Percentiles rank a stretch among this genome's conserved stretches.
Conservation (phyloP, 2,113 vertebrate genomes). For the Neodon shergylaensis region DNA sequence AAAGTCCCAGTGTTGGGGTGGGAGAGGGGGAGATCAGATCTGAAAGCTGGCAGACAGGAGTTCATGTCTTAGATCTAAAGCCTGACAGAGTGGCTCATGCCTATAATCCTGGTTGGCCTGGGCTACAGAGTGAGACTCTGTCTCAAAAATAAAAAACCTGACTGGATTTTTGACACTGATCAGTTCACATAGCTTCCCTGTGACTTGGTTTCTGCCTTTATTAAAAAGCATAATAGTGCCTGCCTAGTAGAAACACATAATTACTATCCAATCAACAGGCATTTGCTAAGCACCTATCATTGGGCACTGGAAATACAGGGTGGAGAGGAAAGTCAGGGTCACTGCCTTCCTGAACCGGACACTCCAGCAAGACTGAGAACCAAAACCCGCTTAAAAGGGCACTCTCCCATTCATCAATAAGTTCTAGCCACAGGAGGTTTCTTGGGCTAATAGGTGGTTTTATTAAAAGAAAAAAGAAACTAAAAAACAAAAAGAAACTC, state of each 20-base stretch:
- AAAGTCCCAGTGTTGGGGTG: background rate
- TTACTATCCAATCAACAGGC: background rate
- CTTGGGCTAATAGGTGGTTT: background rate
- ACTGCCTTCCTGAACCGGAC: background rate
- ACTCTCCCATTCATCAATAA: background rate
- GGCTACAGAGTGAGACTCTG: background rate
- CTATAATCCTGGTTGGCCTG: background rate
- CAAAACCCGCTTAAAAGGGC: background rate
- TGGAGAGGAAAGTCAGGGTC: background rate
- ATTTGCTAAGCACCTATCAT: background rate
- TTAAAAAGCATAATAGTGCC: background rate
- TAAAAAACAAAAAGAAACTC: background rate
- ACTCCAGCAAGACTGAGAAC: no score
- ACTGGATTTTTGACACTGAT: no score
- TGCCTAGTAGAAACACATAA: background rate
- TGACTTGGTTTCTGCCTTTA: slow-evolving; percentile 4
- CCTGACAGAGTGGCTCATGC: background rate
- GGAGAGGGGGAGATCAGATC: background rate
- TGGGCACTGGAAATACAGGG: background rate
- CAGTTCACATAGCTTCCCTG: background rate
- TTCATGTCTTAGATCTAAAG: background rate
- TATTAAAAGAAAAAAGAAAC: background rate
- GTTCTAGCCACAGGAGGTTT: background rate
- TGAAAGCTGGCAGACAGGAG: background rate
- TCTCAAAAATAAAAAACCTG: background rate